phyloP scores from a whole-genome alignment of 1,140 invertebrate species.

The Eupeodes corollae region DNA sequence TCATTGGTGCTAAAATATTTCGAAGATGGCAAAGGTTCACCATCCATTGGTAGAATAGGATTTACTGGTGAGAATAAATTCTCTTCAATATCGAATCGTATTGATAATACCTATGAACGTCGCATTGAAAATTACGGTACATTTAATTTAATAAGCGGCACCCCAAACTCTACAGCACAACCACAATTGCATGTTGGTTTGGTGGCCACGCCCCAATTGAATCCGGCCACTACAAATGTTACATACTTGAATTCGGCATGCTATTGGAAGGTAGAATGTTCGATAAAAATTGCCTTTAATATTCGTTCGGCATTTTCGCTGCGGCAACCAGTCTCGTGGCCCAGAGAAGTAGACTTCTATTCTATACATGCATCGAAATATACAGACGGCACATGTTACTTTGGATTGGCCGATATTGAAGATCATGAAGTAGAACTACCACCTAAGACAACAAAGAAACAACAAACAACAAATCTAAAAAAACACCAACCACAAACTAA shows the following conservation, averaged over 20 bases:
- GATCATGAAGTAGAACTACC: neutral
- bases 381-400: neutral
- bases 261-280: constrained; percentile 1
- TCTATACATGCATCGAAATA: neutral
- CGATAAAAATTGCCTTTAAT: neutral
- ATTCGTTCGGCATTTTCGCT: neutral
- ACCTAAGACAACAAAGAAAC: too few relatives aligned
- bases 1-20: constrained; percentile 4
- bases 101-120: constrained; percentile 4
- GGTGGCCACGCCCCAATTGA: constrained; percentile 8
- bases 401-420: neutral
- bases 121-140: neutral
- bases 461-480: too few relatives aligned
- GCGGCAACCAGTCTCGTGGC: neutral
- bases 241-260: neutral
- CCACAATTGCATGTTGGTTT: constrained; percentile 11
- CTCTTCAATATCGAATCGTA: neutral
- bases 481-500: too few relatives aligned
- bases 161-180: neutral
- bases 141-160: neutral
- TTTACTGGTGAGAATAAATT: too few relatives aligned
- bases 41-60: neutral
- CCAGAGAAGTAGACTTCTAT: neutral
- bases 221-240: neutral
- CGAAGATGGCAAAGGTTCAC: neutral